Evolutionary conservation across 2,113 vertebrate genomes (phyloP).

Genomic region (Melanerpes aurifrons): DNA sequence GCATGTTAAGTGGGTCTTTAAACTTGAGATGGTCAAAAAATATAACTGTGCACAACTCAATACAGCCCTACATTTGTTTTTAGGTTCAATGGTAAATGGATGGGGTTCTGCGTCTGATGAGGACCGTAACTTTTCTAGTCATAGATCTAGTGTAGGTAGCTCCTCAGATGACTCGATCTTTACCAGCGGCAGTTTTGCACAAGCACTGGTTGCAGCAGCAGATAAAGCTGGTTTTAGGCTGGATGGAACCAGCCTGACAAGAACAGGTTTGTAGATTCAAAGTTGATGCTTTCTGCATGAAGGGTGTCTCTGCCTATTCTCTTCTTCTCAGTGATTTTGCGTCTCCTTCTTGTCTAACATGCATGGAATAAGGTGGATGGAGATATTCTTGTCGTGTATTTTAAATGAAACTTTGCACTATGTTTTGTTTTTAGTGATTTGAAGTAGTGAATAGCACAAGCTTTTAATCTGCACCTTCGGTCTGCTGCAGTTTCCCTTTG

Average conservation of each 20-base stretch:
- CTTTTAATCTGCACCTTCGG: slow-evolving; percentile 52
- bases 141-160: slow-evolving; percentile 94
- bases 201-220: slow-evolving; percentile 94
- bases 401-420: neutral
- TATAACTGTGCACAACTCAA: slow-evolving; percentile 72
- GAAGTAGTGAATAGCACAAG: slow-evolving; percentile 14
- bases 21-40: slow-evolving; percentile 30
- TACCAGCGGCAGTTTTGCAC: slow-evolving; percentile 95
- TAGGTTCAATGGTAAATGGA: slow-evolving; percentile 99
- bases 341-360: slow-evolving; percentile 47
- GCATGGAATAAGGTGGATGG: slow-evolving; percentile 70
- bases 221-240: slow-evolving; percentile 96
- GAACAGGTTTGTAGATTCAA: slow-evolving; percentile 90
- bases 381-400: neutral
- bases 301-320: slow-evolving; percentile 33
- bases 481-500: slow-evolving; percentile 21
- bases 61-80: slow-evolving; percentile 83
- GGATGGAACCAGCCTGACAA: slow-evolving; percentile 93
- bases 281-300: slow-evolving; percentile 77
- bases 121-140: slow-evolving; percentile 95
- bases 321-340: slow-evolving; percentile 15
- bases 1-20: neutral
- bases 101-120: slow-evolving; percentile 98
- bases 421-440: slow-evolving; percentile 20
- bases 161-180: slow-evolving; percentile 96